Evolutionary conservation across 2,797 vertebrate species (phyloP).

Genomic region (Microhierax caerulescens): DNA sequence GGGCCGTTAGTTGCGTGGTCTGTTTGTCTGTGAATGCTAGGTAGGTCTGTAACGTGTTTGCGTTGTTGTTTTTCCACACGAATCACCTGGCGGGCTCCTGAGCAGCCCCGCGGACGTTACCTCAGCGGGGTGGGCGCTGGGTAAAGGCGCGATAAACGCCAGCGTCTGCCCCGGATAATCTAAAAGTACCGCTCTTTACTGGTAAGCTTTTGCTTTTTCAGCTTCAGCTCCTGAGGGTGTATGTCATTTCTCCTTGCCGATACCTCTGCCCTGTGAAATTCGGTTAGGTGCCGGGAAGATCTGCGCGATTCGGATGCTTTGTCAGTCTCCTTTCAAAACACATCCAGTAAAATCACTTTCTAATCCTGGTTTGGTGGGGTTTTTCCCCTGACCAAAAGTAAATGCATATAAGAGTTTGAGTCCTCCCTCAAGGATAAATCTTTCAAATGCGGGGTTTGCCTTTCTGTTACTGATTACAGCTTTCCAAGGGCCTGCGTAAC

Average conservation of each 20-base stretch:
- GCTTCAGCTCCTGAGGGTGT: not conserved
- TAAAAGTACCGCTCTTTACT: not conserved
- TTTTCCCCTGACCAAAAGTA: not conserved
- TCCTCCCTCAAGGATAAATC: not conserved
- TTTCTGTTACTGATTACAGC: not conserved
- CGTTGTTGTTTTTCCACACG: accelerated
- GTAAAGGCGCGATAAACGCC: not conserved
- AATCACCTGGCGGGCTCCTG: not conserved
- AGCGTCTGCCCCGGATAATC: accelerated
- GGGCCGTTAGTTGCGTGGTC: not conserved
- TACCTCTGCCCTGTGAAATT: not conserved
- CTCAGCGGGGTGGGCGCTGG: accelerated
- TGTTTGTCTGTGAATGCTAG: not conserved
- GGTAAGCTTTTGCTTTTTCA: not conserved
- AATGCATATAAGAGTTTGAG: not conserved
- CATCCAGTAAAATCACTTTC: not conserved
- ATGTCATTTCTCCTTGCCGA: not conserved
- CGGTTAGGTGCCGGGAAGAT: not conserved
- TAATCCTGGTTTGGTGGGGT: too few species aligned
- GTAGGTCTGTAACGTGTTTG: not conserved
- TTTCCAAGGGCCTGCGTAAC: accelerated
- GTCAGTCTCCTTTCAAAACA: not conserved
- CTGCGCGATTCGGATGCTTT: not conserved
- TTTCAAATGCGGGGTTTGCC: not conserved
- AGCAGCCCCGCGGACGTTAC: accelerated